Evolutionary conservation across 2,113 vertebrate genomes (phyloP), one percentile per base, ranked within the genome.

Genomic region (Phaethon lepturus): DNA sequence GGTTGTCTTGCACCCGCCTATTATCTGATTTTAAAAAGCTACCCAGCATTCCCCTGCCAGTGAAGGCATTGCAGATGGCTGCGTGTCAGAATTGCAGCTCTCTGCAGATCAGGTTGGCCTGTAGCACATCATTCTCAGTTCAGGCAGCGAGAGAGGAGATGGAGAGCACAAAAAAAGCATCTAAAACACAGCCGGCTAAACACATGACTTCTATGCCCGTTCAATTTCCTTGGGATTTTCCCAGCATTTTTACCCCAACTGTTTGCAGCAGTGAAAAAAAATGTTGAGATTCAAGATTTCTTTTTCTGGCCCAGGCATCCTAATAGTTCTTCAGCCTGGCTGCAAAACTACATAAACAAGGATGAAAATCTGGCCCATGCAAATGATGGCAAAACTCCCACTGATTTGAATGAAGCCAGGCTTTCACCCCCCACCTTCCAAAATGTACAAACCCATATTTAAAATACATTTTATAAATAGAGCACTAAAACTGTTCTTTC

Each of bases 11-110:
- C 76, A 94, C 88, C 80, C 79, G 4, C 64, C 79, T 88, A 89
- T 96, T 97, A 95, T 97, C 94, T 97, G 95, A 97, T 97, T 73
- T 95, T 81, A 64, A 95, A 96, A 84, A 78, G 91, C 86, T 93
- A 71, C 88, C 75, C 14, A 7, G 80, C 85, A 83, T 80, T 96
- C 88, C 67, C 59, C 72, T 52, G 81, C 64, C 4, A 0, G 52
- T 59, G 86, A 93, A 88, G 88, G 88, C 73, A 78, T 28, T 42
- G 72, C 90, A 88, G 79, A 86, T 63, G 90, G 82, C 81, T 86
- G 33, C 10, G 1, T 75, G 83, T 91, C 76, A 91, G 88, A 59
- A 71, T 11, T 80, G 74, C 47, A 62, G 82, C 74, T 86, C 90
- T 86, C 85, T 90, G 92, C 63, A 73, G 35, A 82, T 82, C 38